phyloP scores from a whole-genome alignment of 1,140 invertebrate genomes.

The Berghia stephanieae region DNA sequence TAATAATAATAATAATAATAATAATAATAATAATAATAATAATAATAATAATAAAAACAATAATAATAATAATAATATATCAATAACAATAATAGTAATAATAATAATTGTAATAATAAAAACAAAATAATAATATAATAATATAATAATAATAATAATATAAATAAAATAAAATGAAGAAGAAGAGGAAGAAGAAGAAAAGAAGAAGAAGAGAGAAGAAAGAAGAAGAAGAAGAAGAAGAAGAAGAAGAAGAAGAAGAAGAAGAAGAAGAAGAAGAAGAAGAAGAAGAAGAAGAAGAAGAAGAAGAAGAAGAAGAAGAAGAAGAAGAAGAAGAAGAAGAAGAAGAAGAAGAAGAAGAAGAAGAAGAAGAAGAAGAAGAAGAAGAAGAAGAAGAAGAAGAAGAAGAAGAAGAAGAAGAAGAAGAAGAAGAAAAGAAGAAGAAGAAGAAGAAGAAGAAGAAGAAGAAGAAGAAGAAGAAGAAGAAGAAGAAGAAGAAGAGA shows the following conservation, averaged over 20 bases:
- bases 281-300: neutral
- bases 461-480: neutral
- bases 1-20: neutral
- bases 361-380: neutral
- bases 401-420: neutral
- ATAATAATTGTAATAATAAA: too few species aligned
- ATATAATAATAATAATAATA: neutral
- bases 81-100: too few species aligned
- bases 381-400: neutral
- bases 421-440: neutral
- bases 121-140: neutral
- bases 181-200: conserved; percentile 17
- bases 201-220: neutral
- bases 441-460: neutral
- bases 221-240: conserved; percentile 14
- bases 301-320: neutral
- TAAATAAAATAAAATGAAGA: conserved; percentile 9
- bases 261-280: neutral
- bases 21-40: neutral
- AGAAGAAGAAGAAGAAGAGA: neutral
- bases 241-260: conserved; percentile 16
- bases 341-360: too few species aligned
- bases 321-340: neutral
- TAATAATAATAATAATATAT: too few species aligned
- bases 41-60: too few species aligned